phyloP scores from a whole-genome alignment of 2,113 vertebrate genomes.

The Capra hircus region DNA sequence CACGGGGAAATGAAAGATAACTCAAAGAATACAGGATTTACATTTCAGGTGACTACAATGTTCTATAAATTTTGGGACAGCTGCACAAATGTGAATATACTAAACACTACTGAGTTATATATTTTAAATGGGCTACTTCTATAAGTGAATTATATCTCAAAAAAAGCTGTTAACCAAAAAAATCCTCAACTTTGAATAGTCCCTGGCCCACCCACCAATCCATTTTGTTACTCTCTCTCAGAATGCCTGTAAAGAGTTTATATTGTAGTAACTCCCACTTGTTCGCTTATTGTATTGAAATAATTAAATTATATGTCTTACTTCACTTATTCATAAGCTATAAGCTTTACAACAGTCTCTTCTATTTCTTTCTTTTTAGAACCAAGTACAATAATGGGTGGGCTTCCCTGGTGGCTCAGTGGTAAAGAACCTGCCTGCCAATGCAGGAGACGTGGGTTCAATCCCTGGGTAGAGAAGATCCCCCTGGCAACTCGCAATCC shows the following conservation, averaged over 20 bases:
- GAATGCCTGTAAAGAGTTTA: background rate
- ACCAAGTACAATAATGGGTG: background rate
- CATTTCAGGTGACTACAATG: background rate
- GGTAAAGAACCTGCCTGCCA: background rate
- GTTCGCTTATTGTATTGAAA: background rate
- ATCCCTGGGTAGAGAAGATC: background rate
- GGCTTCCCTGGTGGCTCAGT: background rate
- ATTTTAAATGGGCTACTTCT: background rate
- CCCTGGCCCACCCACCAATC: background rate
- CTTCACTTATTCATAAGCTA: background rate
- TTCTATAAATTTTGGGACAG: background rate
- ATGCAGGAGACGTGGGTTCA: background rate
- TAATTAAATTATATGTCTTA: slow-evolving; percentile 18
- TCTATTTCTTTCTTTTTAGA: slow-evolving; percentile 22
- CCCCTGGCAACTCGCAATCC: background rate
- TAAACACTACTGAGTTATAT: background rate
- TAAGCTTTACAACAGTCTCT: background rate
- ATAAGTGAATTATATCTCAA: background rate
- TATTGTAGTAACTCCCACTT: background rate
- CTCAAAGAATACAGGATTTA: background rate
- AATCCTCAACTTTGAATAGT: background rate
- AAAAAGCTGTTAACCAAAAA: background rate
- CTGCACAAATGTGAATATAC: background rate
- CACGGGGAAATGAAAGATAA: background rate
- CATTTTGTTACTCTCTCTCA: background rate